These are phyloP conservation scores for Pseudomyrmex pallidus DNA, from an alignment of 1,140 invertebrate genomes.

Conservation along the genomic window DNA sequence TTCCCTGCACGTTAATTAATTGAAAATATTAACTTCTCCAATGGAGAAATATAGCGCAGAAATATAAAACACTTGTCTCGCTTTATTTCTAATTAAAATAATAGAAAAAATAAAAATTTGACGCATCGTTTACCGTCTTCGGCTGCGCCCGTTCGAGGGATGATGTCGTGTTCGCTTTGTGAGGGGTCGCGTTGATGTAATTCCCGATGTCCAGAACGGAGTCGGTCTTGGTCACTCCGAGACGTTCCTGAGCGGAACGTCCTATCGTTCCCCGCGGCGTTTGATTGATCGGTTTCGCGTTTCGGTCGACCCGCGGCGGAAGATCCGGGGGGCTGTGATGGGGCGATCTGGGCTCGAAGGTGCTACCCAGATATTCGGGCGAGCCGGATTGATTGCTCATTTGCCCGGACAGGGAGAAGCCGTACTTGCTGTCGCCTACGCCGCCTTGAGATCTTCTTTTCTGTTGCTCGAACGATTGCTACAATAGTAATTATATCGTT, in stretches of 20 bases:
- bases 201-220: constrained; percentile 85
- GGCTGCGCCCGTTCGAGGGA: constrained; percentile 87
- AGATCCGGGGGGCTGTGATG: constrained; percentile 90
- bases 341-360: constrained; percentile 83
- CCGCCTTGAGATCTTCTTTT: constrained; percentile 82
- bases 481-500: background rate
- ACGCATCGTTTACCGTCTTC: constrained; percentile 84
- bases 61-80: too few species aligned
- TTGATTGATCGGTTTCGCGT: constrained; percentile 88
- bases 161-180: constrained; percentile 83
- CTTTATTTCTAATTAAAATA: too few species aligned
- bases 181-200: constrained; percentile 86
- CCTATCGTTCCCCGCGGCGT: constrained; percentile 83
- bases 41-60: background rate
- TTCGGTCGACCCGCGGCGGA: constrained; percentile 93
- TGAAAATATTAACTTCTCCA: background rate
- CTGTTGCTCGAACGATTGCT: constrained; percentile 80
- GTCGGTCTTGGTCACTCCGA: constrained; percentile 83
- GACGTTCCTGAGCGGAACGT: constrained; percentile 85
- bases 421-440: constrained; percentile 87
- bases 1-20: constrained; percentile 85
- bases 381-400: constrained; percentile 75
- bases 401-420: constrained; percentile 85
- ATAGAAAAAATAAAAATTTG: background rate
- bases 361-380: constrained; percentile 75